Percentiles rank a stretch among this genome's conserved stretches.
phyloP scores from a whole-genome alignment of 2,797 vertebrate genomes.

The Phataginus tetradactyla region DNA sequence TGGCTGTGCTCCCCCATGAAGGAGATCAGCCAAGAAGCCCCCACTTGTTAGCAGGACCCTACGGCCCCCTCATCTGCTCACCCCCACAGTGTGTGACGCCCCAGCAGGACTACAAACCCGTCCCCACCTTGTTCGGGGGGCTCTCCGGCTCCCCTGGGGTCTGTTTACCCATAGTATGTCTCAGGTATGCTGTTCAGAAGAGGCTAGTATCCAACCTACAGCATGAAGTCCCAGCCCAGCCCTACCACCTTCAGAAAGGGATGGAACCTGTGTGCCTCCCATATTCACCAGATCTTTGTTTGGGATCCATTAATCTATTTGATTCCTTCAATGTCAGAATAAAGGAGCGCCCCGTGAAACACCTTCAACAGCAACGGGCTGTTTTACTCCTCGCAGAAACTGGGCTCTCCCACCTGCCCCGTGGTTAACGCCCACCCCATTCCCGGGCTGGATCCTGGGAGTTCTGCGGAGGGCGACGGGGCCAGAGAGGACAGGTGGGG shows the following conservation, averaged over 20 bases:
- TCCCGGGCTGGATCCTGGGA: neutral
- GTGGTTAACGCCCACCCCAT: accelerated
- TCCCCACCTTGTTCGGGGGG: neutral
- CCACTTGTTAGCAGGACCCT: neutral
- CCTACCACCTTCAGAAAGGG: neutral
- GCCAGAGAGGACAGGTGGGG: neutral
- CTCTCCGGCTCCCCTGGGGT: neutral
- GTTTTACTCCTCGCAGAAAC: neutral
- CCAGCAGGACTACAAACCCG: neutral
- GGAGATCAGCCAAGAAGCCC: neutral
- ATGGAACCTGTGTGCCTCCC: accelerated
- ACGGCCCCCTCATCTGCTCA: accelerated
- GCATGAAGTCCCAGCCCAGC: accelerated
- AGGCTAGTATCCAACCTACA: accelerated
- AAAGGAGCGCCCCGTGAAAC: neutral
- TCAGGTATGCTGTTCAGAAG: neutral
- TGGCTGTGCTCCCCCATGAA: neutral
- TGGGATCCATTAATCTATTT: neutral
- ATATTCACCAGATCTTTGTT: accelerated
- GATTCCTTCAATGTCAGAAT: neutral
- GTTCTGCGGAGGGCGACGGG: accelerated
- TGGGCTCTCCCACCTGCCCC: accelerated
- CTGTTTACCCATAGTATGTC: neutral
- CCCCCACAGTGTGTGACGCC: accelerated
- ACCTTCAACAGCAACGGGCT: neutral